These are phyloP conservation scores for Caenorhabditis japonica DNA, from an alignment of 2,888 invertebrate genomes.

Conservation along the genomic window DNA sequence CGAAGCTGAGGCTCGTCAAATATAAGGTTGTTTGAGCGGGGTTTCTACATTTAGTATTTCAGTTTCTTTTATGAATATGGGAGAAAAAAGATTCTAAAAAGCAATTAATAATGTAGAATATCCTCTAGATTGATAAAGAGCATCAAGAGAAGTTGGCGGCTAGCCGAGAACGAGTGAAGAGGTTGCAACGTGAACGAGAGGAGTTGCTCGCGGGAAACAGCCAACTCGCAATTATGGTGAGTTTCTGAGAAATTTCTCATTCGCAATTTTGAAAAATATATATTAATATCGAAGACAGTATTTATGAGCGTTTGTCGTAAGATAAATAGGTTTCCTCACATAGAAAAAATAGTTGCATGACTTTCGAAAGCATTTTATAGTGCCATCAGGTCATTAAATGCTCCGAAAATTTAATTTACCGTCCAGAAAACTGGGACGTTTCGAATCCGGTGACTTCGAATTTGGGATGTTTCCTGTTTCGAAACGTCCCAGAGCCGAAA, in stretches of 20 bases:
- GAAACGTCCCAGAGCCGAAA: no score
- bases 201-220: slow-evolving; percentile 39
- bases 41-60: slow-evolving; percentile 5
- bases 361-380: no score
- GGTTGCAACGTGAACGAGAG: slow-evolving; percentile 32
- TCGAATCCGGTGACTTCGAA: no score
- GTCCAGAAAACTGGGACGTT: no score
- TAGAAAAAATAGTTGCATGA: no score
- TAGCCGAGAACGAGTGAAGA: slow-evolving; percentile 18
- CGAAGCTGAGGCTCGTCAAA: slow-evolving; percentile 43
- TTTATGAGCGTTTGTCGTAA: no score
- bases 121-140: slow-evolving; percentile 48
- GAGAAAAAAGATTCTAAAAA: not conserved
- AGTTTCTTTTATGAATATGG: not conserved
- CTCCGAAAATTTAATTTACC: no score
- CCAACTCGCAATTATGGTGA: slow-evolving; percentile 46
- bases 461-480: no score
- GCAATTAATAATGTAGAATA: slow-evolving; percentile 1
- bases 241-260: slow-evolving; percentile 3
- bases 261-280: no score
- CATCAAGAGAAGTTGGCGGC: slow-evolving; percentile 21
- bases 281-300: no score
- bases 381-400: no score
- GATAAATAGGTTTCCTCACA: no score
- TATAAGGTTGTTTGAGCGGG: slow-evolving; percentile 35